These are phyloP conservation scores for Drosophila gunungcola DNA, from an alignment of 1,140 invertebrate species.

Conservation along the genomic window DNA sequence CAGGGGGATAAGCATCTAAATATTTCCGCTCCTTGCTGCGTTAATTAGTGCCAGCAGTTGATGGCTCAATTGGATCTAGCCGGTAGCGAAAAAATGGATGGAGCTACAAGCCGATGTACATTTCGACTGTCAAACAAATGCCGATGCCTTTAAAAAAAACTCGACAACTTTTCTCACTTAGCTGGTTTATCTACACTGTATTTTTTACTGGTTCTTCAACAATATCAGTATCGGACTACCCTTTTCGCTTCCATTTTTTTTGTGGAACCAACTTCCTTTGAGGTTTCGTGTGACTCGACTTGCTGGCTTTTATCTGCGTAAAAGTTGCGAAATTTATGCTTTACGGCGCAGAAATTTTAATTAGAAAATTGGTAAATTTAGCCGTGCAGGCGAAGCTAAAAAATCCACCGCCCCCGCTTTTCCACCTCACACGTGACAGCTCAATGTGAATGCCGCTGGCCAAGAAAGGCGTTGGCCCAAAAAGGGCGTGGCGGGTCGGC, in stretches of 20 bases:
- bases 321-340: slow-evolving; percentile 80
- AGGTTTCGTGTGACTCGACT: slow-evolving; percentile 51
- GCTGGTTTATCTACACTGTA: slow-evolving; percentile 16
- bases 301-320: slow-evolving; percentile 65
- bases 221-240: slow-evolving; percentile 25
- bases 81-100: not conserved
- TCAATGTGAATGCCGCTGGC: slow-evolving; percentile 58
- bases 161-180: slow-evolving; percentile 15
- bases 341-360: slow-evolving; percentile 83
- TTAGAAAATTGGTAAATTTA: slow-evolving; percentile 83
- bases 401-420: slow-evolving; percentile 29
- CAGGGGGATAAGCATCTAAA: slow-evolving; percentile 43
- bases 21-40: slow-evolving; percentile 5
- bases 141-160: slow-evolving; percentile 22
- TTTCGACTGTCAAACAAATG: slow-evolving; percentile 39
- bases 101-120: slow-evolving; percentile 23
- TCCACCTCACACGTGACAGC: slow-evolving; percentile 71
- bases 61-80: slow-evolving; percentile 4
- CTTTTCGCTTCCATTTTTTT: slow-evolving; percentile 11
- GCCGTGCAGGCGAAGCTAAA: slow-evolving; percentile 26
- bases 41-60: slow-evolving; percentile 31
- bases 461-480: slow-evolving; percentile 7
- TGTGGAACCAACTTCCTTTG: slow-evolving; percentile 41
- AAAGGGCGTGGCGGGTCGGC: slow-evolving; percentile 34
- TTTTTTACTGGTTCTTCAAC: slow-evolving; percentile 21